Conservation (phyloP, 2,888 invertebrate species). For the Eudasyphora cyanicolor region DNA sequence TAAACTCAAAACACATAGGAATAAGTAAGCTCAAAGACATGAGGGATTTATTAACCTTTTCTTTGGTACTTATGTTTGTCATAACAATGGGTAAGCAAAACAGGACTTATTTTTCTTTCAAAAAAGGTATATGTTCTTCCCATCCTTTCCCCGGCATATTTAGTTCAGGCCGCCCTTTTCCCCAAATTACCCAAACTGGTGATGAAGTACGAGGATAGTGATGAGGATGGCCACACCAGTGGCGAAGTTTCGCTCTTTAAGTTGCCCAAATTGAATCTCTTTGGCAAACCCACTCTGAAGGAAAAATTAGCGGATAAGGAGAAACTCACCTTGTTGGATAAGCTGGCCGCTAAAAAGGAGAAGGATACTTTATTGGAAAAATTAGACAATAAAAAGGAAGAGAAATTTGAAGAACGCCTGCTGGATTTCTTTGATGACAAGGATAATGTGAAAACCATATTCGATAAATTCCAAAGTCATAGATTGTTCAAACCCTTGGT, state of each 20-base stretch:
- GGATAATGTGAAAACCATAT: background rate
- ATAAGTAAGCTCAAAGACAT: background rate
- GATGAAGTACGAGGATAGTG: background rate
- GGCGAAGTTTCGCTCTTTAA: background rate
- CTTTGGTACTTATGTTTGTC: background rate
- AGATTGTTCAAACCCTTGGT: background rate
- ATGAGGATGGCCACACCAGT: background rate
- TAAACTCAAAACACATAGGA: background rate
- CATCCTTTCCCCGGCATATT: background rate
- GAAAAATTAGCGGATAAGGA: background rate
- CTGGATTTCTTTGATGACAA: background rate
- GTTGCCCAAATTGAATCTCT: background rate
- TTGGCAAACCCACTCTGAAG: background rate
- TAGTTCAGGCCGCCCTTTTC: background rate
- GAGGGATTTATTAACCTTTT: background rate
- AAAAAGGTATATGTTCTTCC: too few species aligned
- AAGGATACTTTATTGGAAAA: background rate
- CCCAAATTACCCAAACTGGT: background rate
- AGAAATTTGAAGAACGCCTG: conserved; percentile 1
- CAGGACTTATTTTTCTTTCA: too few species aligned
- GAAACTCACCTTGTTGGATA: background rate
- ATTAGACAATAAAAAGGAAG: background rate
- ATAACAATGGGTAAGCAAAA: background rate
- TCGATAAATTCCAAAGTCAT: background rate
- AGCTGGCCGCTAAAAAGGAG: background rate